These are phyloP conservation scores for Elephas maximus DNA, from an alignment of 2,113 vertebrate species.

Conservation along the genomic window DNA sequence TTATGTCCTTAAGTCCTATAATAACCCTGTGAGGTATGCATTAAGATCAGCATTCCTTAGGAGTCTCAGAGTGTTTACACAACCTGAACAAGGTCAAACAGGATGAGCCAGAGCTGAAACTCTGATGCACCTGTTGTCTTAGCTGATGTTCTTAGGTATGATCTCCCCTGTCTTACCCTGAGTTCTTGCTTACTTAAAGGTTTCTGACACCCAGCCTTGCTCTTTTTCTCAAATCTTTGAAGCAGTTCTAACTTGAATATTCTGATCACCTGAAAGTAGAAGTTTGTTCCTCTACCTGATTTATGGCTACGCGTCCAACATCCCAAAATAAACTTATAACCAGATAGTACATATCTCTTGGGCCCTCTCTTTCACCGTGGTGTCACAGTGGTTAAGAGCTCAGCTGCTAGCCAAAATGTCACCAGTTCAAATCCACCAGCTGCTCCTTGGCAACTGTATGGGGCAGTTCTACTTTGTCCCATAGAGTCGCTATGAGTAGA, in stretches of 20 bases:
- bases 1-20: neutral
- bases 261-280: neutral
- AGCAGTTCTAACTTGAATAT: neutral
- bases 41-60: rapidly evolving
- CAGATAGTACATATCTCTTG: neutral
- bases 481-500: no score
- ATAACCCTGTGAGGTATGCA: neutral
- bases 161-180: neutral
- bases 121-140: neutral
- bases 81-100: rapidly evolving
- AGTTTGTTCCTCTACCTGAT: neutral
- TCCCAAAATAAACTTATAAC: no score
- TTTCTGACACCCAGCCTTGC: neutral
- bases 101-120: neutral
- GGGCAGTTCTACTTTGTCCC: no score
- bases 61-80: no score
- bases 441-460: no score
- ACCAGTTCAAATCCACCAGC: no score
- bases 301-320: neutral
- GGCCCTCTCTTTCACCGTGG: neutral
- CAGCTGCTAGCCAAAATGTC: no score
- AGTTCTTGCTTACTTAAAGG: neutral
- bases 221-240: neutral
- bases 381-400: no score
- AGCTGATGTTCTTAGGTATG: rapidly evolving